These are phyloP conservation scores for Zaprionus africanus DNA, from an alignment of 1,140 invertebrate species.

Conservation along the genomic window DNA sequence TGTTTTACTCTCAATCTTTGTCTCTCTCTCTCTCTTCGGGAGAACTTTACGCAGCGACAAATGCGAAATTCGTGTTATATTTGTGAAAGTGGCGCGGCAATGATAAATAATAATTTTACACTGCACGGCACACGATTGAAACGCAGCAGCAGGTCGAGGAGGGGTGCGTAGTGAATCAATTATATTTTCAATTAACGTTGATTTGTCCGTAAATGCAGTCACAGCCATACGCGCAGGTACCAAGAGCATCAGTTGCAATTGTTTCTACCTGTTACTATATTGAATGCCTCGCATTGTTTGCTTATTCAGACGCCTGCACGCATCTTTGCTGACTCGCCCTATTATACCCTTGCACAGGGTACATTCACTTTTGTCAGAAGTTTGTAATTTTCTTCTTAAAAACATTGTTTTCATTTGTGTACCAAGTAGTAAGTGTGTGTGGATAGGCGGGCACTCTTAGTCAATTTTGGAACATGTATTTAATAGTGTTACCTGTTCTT, in stretches of 20 bases:
- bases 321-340: neutral
- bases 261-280: neutral
- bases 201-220: neutral
- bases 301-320: neutral
- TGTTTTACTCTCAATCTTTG: neutral
- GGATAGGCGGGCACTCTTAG: too few species aligned
- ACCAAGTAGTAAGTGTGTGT: neutral
- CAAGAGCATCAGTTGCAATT: neutral
- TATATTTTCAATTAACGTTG: neutral
- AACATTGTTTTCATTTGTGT: neutral
- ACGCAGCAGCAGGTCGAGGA: neutral
- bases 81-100: conserved; percentile 65
- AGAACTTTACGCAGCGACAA: conserved; percentile 52
- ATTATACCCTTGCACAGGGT: too few species aligned
- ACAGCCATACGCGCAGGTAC: neutral
- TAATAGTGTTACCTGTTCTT: neutral
- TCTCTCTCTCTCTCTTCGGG: conserved; percentile 10
- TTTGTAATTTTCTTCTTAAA: neutral
- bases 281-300: neutral
- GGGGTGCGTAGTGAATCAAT: neutral
- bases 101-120: conserved; percentile 49
- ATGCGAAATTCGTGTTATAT: conserved; percentile 51
- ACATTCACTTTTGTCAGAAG: too few species aligned
- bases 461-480: neutral
- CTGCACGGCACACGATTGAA: conserved; percentile 28